A percentile compares a stretch with the other conserved stretches of the same genome.
phyloP scores from a whole-genome alignment of 2,888 invertebrate species.

The Drepana falcataria region DNA sequence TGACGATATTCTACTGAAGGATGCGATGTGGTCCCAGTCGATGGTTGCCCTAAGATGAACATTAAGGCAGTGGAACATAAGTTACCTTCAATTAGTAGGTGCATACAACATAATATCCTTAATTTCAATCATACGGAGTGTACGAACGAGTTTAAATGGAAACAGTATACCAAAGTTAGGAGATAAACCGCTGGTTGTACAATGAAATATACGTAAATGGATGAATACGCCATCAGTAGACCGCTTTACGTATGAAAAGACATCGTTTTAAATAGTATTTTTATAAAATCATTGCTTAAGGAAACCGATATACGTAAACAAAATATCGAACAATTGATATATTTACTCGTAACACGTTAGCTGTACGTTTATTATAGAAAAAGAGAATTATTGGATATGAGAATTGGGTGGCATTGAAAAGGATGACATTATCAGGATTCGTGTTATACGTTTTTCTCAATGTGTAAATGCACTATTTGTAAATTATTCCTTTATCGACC shows the following conservation, averaged over 20 bases:
- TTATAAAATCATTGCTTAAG: conserved; percentile 76
- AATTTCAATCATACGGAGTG: conserved; percentile 52
- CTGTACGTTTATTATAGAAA: conserved; percentile 53
- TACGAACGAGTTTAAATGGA: conserved; percentile 54
- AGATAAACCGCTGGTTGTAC: conserved; percentile 61
- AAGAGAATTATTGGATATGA: conserved; percentile 35
- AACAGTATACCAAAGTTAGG: conserved; percentile 79
- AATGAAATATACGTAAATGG: conserved; percentile 26
- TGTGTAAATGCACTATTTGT: conserved; percentile 63
- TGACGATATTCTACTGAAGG: conserved; percentile 53
- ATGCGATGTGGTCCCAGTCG: conserved; percentile 51
- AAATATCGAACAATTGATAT: conserved; percentile 63
- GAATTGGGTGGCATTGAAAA: conserved; percentile 48
- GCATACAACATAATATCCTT: conserved; percentile 42
- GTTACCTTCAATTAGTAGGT: conserved; percentile 70
- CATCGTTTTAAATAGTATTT: conserved; percentile 67
- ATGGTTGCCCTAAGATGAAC: conserved; percentile 40
- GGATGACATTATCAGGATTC: conserved; percentile 64
- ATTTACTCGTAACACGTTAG: conserved; percentile 71
- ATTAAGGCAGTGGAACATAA: conserved; percentile 62
- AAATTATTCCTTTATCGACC: conserved; percentile 69
- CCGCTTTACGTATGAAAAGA: conserved; percentile 17
- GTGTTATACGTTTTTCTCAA: conserved; percentile 71
- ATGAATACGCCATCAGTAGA: conserved; percentile 5
- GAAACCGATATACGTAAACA: conserved; percentile 74